A percentile compares a stretch with the other conserved stretches of the same genome.
phyloP scores from a whole-genome alignment of 2,888 invertebrate species.

The Graphium colonna region DNA sequence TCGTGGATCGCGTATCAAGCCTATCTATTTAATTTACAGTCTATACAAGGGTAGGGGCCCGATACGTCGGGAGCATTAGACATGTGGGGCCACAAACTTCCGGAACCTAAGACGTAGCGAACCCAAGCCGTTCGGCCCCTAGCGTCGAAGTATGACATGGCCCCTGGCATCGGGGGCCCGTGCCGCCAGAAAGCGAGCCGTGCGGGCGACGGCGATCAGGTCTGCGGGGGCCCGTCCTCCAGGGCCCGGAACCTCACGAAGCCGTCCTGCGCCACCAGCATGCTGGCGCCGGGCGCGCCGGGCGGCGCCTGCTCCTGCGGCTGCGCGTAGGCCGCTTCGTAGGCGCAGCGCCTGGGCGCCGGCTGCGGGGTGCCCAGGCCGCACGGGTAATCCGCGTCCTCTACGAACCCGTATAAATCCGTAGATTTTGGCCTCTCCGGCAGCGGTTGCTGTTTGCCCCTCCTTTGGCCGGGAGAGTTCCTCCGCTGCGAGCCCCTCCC shows the following conservation, averaged over 20 bases:
- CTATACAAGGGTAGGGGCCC: too few relatives aligned
- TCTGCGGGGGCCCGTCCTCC: slow-evolving; percentile 75
- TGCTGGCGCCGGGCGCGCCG: slow-evolving; percentile 81
- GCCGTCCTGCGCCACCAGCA: slow-evolving; percentile 95
- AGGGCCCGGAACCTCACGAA: slow-evolving; percentile 91
- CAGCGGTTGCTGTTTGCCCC: slow-evolving; percentile 72
- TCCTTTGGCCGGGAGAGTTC: slow-evolving; percentile 73
- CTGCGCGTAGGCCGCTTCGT: slow-evolving; percentile 78
- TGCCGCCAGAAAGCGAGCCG: slow-evolving; percentile 57
- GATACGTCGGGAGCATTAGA: too few relatives aligned
- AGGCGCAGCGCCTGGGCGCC: slow-evolving; percentile 66
- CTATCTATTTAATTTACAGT: slow-evolving; percentile 66
- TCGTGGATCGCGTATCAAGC: slow-evolving; percentile 43
- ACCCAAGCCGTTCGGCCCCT: too few relatives aligned
- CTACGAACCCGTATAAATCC: slow-evolving; percentile 79
- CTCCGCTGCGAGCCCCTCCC: slow-evolving; percentile 65
- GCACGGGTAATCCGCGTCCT: slow-evolving; percentile 69
- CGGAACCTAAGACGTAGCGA: too few relatives aligned
- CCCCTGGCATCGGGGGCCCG: slow-evolving; percentile 41
- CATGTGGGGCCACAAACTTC: too few relatives aligned
- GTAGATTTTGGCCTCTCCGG: slow-evolving; percentile 84
- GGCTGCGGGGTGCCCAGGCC: slow-evolving; percentile 73
- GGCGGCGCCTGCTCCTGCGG: slow-evolving; percentile 75
- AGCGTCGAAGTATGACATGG: background rate
- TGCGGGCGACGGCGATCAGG: slow-evolving; percentile 66